Base-by-base conservation (phyloP, 2,113 vertebrate species). In the Halichoeres trimaculatus region DNA sequence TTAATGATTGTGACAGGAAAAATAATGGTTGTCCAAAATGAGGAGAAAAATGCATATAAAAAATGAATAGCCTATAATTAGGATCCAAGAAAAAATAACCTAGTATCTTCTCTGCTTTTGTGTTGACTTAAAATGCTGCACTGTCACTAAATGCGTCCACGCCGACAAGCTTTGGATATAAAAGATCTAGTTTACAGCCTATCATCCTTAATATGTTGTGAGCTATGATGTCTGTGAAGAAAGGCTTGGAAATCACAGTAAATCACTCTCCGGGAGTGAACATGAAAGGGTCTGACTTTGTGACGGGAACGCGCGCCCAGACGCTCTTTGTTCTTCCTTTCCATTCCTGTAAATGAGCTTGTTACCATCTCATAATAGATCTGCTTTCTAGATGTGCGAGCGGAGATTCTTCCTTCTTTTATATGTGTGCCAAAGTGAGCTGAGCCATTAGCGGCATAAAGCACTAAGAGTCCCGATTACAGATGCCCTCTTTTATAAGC, bases 331-430 rank as follows among this genome's bases (percentile, higher is more conserved):
- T 88, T 90, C 87, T 85, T 83, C 78, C 73, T 73, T 83, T 83
- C 77, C 81, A 78, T 82, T 78, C 47, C 68, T 68, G 76, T 69
- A 87, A 91, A 89, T 86, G 78, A 85, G 81, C 83, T 88, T 92
- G 88, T 91, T 91, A 92, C 76, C 68, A 67, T 86, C 84, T 90
- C 83, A 84, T 90, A 84, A 92, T 84, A 84, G 78, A 86, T 82
- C 74, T 71, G 60, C 77, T 85, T 88, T 84, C 86, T 61, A 77
- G 73, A 80, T 51, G 41, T 48, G 51, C 64, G 57, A 60, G 64
- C 48, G 41, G 71, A 68, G 71, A 76, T 82, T 73, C 53, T 67
- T 76, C 71, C 56, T 70, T 85, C 70, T 83, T 78, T 78, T 50
- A 61, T 72, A 26, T 74, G 69, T 88, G 64, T 80, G 79, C 67